Evolutionary conservation across 2,888 invertebrate genomes (phyloP).

Genomic region (Macrophya alboannulata): DNA sequence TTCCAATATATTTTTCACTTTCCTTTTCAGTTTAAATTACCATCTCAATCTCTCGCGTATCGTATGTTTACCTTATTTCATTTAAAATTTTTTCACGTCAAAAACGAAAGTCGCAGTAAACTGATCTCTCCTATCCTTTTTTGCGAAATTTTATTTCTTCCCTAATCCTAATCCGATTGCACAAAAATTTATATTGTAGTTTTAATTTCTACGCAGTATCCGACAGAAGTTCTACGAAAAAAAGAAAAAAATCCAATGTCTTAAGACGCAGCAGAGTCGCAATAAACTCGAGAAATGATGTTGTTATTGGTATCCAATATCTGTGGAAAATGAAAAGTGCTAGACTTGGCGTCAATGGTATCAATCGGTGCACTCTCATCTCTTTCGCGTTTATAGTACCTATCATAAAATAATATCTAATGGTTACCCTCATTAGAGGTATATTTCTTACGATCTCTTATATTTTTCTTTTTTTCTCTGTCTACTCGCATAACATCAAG

Average conservation of each 20-base stretch:
- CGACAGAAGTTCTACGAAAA: not conserved
- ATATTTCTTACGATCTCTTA: not conserved
- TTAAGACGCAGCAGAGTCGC: not conserved
- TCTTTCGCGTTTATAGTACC: constrained; percentile 17
- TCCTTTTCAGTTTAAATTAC: not conserved
- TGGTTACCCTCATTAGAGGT: constrained; percentile 20
- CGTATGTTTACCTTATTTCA: not conserved
- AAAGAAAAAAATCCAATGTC: not conserved
- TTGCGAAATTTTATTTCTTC: not conserved
- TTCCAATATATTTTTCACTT: constrained; percentile 13
- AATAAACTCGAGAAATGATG: not conserved
- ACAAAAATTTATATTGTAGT: not conserved
- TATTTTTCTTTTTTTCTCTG: not conserved
- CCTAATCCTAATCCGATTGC: not conserved
- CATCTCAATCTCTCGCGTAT: not conserved
- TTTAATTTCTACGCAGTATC: not conserved
- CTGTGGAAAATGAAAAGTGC: constrained; percentile 5
- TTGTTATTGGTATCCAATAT: not conserved
- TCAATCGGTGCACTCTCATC: constrained; percentile 11
- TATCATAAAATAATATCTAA: constrained; percentile 12
- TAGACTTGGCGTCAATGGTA: not conserved
- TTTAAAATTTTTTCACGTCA: not conserved
- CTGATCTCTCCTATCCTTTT: not conserved
- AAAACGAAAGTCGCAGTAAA: not conserved
- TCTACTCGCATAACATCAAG: not conserved